phyloP scores from a whole-genome alignment of 2,888 invertebrate species.

The Brassicogethes aeneus region DNA sequence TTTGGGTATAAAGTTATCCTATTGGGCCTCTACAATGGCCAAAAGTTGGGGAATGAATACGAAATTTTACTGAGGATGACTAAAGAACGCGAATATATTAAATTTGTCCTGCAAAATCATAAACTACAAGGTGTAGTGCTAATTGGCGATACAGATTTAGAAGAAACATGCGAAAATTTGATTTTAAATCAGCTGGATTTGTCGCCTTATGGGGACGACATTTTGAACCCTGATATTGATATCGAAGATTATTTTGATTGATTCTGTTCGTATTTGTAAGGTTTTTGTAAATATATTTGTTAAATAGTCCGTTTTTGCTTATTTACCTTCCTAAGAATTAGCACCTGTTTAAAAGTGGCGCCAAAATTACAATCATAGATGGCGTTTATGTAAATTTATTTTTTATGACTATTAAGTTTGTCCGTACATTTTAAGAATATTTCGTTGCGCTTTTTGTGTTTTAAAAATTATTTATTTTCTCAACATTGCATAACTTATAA shows the following conservation, averaged over 20 bases:
- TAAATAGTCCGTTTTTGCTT: too few species aligned
- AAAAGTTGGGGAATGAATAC: slow-evolving; percentile 69
- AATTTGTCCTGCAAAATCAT: slow-evolving; percentile 77
- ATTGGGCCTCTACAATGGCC: slow-evolving; percentile 88
- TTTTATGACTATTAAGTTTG: too few species aligned
- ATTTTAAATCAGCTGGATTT: slow-evolving; percentile 92
- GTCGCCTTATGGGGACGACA: slow-evolving; percentile 78
- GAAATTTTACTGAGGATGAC: slow-evolving; percentile 81
- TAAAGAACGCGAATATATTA: slow-evolving; percentile 72
- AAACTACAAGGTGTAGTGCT: slow-evolving; percentile 87
- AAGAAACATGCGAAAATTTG: slow-evolving; percentile 96
- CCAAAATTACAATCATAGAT: too few species aligned
- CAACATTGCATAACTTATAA: too few species aligned
- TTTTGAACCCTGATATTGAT: slow-evolving; percentile 91
- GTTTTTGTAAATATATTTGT: not conserved
- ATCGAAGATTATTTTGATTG: slow-evolving; percentile 99
- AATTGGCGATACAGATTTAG: slow-evolving; percentile 94
- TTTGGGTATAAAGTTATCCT: slow-evolving; percentile 91
- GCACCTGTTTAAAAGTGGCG: too few species aligned
- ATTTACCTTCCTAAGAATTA: too few species aligned
- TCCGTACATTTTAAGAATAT: too few species aligned
- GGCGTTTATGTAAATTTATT: too few species aligned
- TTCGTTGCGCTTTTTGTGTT: too few species aligned
- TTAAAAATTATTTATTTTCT: too few species aligned
- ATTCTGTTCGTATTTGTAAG: too few species aligned